Evolutionary conservation across 2,888 invertebrate genomes (phyloP), one percentile per base, ranked within the genome.

Genomic region (Camponotus fellah): DNA sequence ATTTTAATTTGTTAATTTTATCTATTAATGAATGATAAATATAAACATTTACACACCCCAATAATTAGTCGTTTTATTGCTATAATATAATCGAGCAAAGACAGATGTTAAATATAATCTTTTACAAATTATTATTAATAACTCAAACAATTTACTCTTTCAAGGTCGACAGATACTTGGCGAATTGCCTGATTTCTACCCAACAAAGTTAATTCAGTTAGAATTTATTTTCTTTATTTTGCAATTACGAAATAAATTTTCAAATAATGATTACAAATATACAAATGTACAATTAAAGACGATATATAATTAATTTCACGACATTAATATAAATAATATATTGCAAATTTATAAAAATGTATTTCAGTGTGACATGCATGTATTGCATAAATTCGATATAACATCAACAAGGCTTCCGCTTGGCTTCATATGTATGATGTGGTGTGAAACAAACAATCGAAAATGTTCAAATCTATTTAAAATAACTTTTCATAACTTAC

Each of bases 401-500:
- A 60, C 37, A 3, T 68, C 17, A 34, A 69, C 2, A 5, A 79
- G 60, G 9, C 2, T 69, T 71, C 37, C 3, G 10, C 8, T 37
- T 37, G 60, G 60, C 46, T 56, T 12, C 46, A 79, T 12, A 14
- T 69, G 37, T 6, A 17, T 53, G 53, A 53, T 3, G 32, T n/a
- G 2, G 8, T 58, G 43, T 77, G 40, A 58, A 46, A 77, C 5
- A 40, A 65, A 69, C n/a, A 79, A 12, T 60, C 3, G 6, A 46
- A 60, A 69, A 79, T 9, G 14, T 77, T 46, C 3, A 60, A 26
- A 60, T 17, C 32, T 43, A 68, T 21, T 69, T 58, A 49, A 71
- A 79, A 10, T 1, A 26, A 60, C 34, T 79, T 71, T 60, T 17
- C 58, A 77, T 75, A 88, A 79, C n/a, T 95, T 95, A 85, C 95